Evolutionary conservation across 2,797 vertebrate species (phyloP).

Genomic region (Capromys pilorides): DNA sequence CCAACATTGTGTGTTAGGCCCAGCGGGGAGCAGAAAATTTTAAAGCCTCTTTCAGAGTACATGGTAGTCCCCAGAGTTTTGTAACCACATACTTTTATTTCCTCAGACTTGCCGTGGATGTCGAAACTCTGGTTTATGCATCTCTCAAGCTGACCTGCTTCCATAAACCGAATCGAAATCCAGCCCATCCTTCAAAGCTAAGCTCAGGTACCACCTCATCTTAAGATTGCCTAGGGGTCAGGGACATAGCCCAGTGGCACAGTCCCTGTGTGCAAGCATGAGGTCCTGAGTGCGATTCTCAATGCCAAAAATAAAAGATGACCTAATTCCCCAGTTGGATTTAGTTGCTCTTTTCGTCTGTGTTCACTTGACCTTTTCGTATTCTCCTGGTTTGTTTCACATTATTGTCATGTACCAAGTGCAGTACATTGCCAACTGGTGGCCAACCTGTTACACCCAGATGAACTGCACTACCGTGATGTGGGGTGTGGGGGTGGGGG

Average conservation of each 20-base stretch:
- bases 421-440: too few species aligned
- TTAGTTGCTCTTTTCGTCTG: constrained; percentile 40
- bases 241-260: too few species aligned
- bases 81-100: not conserved
- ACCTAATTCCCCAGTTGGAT: constrained; percentile 62
- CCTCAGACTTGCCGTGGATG: not conserved
- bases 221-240: not conserved
- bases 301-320: not conserved
- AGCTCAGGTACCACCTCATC: constrained; percentile 54
- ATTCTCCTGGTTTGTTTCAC: constrained; percentile 54
- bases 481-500: too few species aligned
- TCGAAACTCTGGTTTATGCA: not conserved
- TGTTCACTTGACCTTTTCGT: constrained; percentile 20
- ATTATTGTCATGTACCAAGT: constrained; percentile 34
- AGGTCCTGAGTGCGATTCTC: too few species aligned
- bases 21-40: not conserved
- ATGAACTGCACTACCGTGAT: too few species aligned
- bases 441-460: too few species aligned
- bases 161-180: constrained; percentile 5
- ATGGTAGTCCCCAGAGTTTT: not conserved
- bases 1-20: not conserved
- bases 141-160: constrained; percentile 17
- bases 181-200: constrained; percentile 51
- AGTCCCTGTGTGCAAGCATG: too few species aligned
- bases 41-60: not conserved